These are phyloP conservation scores for Acomys russatus DNA, from an alignment of 2,797 vertebrate genomes.

Conservation along the genomic window DNA sequence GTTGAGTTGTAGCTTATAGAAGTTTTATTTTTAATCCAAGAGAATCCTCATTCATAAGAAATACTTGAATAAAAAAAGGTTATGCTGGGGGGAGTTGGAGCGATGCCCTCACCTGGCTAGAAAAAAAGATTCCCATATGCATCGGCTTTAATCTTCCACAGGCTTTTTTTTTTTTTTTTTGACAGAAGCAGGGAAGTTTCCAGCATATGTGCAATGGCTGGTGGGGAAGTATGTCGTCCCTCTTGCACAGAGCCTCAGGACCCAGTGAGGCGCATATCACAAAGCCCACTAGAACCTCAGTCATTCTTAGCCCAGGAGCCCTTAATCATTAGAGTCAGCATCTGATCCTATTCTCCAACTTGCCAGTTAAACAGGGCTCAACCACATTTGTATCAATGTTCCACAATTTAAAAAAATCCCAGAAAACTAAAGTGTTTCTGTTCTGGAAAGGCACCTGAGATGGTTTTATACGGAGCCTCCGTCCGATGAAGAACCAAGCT, in stretches of 20 bases:
- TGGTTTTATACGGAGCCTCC: background rate
- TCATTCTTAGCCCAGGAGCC: conserved; percentile 17
- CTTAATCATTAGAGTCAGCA: conserved; percentile 3
- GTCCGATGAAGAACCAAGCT: background rate
- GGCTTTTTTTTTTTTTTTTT: background rate
- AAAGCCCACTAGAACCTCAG: background rate
- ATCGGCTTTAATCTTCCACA: conserved; percentile 67
- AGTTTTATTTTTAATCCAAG: conserved; percentile 56
- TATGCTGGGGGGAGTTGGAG: background rate
- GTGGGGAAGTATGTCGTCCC: conserved; percentile 33
- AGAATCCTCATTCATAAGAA: conserved; percentile 52
- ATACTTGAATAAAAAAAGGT: conserved; percentile 43
- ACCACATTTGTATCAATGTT: background rate
- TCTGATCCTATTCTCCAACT: background rate
- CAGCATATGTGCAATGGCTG: conserved; percentile 32
- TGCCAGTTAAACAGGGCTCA: background rate
- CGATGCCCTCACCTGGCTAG: conserved; percentile 62
- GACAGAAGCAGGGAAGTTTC: conserved; percentile 65
- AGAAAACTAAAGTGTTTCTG: background rate
- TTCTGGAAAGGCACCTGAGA: background rate
- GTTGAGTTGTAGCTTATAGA: background rate
- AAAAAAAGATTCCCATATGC: conserved; percentile 51
- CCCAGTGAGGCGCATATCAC: background rate
- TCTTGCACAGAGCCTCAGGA: conserved; percentile 34
- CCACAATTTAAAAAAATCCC: background rate